Evolutionary conservation across 1,140 invertebrate species (phyloP).

Genomic region (Saccostrea cuccullata): DNA sequence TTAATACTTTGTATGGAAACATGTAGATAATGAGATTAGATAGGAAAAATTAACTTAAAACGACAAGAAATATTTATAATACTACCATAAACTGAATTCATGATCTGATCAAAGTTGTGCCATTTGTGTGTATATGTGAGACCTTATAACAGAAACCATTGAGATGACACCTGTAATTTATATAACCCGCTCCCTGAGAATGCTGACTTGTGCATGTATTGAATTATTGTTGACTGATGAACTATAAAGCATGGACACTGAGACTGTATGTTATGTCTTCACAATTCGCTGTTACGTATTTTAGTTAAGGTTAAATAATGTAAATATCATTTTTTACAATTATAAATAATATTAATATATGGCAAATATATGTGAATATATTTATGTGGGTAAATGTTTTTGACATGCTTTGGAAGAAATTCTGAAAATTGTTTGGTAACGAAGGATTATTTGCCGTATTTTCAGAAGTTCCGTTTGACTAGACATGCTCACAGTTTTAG

Average conservation of each 20-base stretch:
- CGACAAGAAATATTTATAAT: neutral
- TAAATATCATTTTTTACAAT: too few relatives aligned
- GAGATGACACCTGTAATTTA: neutral
- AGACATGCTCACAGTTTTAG: conserved; percentile 34
- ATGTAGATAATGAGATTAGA: too few relatives aligned
- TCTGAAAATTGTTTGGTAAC: neutral
- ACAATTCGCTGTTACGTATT: neutral
- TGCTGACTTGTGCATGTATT: neutral
- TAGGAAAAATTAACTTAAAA: too few relatives aligned
- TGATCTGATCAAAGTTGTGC: neutral
- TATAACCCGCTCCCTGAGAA: neutral
- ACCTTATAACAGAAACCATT: neutral
- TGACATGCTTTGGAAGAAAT: neutral
- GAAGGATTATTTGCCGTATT: neutral
- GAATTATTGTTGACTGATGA: neutral
- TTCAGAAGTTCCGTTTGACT: conserved; percentile 32
- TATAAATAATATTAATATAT: neutral
- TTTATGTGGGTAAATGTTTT: neutral
- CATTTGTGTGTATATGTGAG: neutral
- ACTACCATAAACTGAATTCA: neutral
- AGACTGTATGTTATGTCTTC: neutral
- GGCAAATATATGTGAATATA: neutral
- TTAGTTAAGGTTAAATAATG: neutral
- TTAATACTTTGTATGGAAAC: too few relatives aligned
- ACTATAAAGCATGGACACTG: conserved; percentile 11